Evolutionary conservation across 2,888 invertebrate species (phyloP).

Genomic region (Malacosoma neustria): DNA sequence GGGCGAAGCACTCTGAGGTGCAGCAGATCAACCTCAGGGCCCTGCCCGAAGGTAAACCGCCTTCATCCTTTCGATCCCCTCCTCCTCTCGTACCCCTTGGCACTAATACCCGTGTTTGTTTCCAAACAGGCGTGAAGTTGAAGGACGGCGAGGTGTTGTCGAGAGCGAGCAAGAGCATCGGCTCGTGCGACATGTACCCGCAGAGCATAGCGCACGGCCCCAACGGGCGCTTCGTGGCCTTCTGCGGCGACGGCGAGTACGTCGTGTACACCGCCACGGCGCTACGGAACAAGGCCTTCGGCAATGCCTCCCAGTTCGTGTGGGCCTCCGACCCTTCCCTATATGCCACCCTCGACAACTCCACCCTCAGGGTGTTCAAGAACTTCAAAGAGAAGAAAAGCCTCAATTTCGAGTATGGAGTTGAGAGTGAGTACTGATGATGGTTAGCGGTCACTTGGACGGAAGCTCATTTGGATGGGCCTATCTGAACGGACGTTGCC

Average conservation of each 20-base stretch:
- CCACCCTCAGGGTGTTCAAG: slow-evolving; percentile 94
- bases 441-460: too few relatives aligned
- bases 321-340: slow-evolving; percentile 98
- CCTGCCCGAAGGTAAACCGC: slow-evolving; percentile 78
- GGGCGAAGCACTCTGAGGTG: slow-evolving; percentile 98
- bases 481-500: too few relatives aligned
- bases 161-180: slow-evolving; percentile 98
- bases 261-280: slow-evolving; percentile 99
- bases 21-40: slow-evolving; percentile 97
- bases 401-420: slow-evolving; percentile 97
- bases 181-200: slow-evolving; percentile 99
- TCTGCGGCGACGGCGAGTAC: slow-evolving; percentile 99
- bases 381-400: slow-evolving; percentile 98
- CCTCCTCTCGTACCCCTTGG: neutral
- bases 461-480: too few relatives aligned
- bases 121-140: slow-evolving; percentile 75
- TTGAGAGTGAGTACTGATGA: slow-evolving; percentile 79
- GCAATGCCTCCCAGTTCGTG: slow-evolving; percentile 98
- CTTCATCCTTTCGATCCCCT: too few relatives aligned
- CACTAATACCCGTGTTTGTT: neutral
- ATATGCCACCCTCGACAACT: slow-evolving; percentile 91
- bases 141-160: slow-evolving; percentile 95
- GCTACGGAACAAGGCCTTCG: slow-evolving; percentile 98
- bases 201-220: slow-evolving; percentile 99
- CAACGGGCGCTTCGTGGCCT: slow-evolving; percentile 94